Conservation (phyloP, 2,888 invertebrate genomes). For the Chaitophorus viminalis region DNA sequence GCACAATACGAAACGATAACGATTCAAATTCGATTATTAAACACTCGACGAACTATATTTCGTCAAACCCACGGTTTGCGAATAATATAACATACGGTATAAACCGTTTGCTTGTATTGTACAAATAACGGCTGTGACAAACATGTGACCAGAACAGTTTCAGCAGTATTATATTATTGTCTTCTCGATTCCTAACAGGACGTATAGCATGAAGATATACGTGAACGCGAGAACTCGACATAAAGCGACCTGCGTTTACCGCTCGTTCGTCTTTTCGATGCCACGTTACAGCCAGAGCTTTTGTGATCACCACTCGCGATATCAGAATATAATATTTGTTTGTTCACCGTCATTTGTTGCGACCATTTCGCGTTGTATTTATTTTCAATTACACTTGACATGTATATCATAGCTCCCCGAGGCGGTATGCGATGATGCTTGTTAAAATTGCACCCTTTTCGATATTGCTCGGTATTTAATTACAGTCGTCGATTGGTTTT, state of each 20-base stretch:
- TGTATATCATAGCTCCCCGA: not conserved
- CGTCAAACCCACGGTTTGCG: not conserved
- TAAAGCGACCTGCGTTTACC: too few relatives aligned
- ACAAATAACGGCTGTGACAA: not conserved
- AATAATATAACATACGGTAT: too few relatives aligned
- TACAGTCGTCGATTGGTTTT: conserved; percentile 35
- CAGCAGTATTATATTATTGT: too few relatives aligned
- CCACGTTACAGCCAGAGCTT: too few relatives aligned
- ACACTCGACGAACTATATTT: not conserved
- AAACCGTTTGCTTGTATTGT: not conserved
- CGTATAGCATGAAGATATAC: too few relatives aligned
- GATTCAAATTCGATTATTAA: too few relatives aligned
- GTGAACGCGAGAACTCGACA: too few relatives aligned
- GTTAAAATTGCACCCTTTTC: conserved; percentile 14
- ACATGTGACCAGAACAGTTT: too few relatives aligned
- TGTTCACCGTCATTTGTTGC: not conserved
- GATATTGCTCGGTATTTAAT: conserved; percentile 24
- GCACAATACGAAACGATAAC: too few relatives aligned
- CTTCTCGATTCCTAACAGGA: too few relatives aligned
- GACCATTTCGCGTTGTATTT: not conserved
- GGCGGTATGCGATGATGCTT: not conserved
- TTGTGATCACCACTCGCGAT: not conserved
- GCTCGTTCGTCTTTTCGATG: too few relatives aligned
- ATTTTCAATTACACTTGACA: not conserved
- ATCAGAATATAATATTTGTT: not conserved